phyloP scores from a whole-genome alignment of 53 echinoderm and acorn worm species.

The Echinarachnius parma region DNA sequence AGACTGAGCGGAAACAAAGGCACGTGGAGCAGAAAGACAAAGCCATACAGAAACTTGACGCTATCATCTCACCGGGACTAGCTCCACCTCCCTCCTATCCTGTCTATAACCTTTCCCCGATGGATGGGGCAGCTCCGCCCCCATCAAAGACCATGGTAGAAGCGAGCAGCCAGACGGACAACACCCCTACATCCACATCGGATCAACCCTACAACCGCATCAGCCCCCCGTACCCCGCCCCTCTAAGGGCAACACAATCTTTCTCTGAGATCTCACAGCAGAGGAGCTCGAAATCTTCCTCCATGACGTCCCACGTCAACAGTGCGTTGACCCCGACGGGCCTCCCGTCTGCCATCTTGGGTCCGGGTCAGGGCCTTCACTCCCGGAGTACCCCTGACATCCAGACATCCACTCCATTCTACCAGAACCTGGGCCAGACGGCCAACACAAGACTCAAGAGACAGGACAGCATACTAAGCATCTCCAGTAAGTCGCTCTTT shows the following conservation, averaged over 20 bases:
- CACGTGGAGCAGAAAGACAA: not conserved
- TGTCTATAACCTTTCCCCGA: constrained; percentile 3
- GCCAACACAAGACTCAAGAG: constrained; percentile 11
- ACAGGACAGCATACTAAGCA: constrained; percentile 20
- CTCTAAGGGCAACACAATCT: constrained; percentile 80
- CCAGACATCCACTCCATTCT: constrained; percentile 31
- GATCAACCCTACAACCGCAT: constrained; percentile 33
- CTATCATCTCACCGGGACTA: constrained; percentile 25
- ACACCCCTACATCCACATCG: not conserved
- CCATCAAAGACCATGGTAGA: not conserved
- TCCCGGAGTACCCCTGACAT: constrained; percentile 49
- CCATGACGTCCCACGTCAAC: constrained; percentile 42
- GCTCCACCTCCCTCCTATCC: constrained; percentile 42
- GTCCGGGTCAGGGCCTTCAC: constrained; percentile 13
- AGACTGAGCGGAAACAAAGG: not conserved
- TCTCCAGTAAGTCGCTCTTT: constrained; percentile 52
- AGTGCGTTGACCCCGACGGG: constrained; percentile 16
- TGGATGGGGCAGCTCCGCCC: not conserved
- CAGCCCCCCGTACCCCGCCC: constrained; percentile 79
- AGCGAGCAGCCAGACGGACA: not conserved
- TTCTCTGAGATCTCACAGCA: constrained; percentile 57
- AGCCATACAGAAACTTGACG: not conserved
- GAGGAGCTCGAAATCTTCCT: constrained; percentile 34
- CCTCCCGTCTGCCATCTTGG: constrained; percentile 33
- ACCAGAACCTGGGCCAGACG: constrained; percentile 4